Evolutionary conservation across 2,113 vertebrate species (phyloP).

Genomic region (Serinus canaria): DNA sequence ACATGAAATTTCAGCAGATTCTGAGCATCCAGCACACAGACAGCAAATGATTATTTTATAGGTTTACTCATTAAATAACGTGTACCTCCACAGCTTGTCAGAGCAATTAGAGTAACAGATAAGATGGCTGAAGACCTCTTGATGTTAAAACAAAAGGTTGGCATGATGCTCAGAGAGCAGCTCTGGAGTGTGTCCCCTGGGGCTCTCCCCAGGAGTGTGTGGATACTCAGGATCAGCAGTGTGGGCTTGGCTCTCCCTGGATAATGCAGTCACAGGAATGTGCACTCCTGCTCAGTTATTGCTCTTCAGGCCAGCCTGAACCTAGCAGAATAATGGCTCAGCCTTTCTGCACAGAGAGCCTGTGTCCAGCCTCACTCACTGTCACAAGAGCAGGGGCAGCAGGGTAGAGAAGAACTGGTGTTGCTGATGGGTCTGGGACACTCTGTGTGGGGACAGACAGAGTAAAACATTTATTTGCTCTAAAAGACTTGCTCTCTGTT

Average conservation of each 20-base stretch:
- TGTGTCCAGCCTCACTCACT: not conserved
- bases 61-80: conserved; percentile 5
- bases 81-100: conserved; percentile 16
- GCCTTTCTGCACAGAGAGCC: not conserved
- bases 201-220: not conserved
- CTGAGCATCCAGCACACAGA: not conserved
- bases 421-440: not conserved
- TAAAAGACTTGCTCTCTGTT: not conserved
- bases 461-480: not conserved
- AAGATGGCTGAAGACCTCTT: conserved; percentile 49
- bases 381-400: not conserved
- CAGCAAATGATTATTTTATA: conserved; percentile 40
- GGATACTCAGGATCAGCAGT: not conserved
- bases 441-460: not conserved
- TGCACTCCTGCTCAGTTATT: not conserved
- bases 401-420: not conserved
- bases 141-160: conserved; percentile 1
- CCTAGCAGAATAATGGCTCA: not conserved
- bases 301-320: not conserved
- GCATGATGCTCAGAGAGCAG: not conserved
- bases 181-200: not conserved
- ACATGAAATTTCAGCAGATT: not conserved
- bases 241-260: not conserved
- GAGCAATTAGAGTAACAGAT: conserved; percentile 2
- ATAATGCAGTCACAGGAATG: rapidly evolving